Conservation (phyloP, 2,113 vertebrate species). For the Neolamprologus hecqui region DNA sequence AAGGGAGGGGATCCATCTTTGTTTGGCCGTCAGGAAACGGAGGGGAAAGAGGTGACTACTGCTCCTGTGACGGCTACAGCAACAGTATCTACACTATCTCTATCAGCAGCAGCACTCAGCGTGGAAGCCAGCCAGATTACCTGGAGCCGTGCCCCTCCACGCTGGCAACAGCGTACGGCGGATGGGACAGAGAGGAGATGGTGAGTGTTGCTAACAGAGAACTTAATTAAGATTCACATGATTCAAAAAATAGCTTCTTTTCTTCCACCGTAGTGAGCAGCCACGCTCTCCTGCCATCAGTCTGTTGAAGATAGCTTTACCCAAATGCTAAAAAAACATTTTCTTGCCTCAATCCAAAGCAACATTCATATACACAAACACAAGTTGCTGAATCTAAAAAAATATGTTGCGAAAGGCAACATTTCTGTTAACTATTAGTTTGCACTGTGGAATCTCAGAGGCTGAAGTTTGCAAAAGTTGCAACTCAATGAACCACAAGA, state of each 20-base stretch:
- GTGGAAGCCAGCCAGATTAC: conserved; percentile 78
- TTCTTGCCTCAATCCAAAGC: not conserved
- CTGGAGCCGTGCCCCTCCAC: conserved; percentile 88
- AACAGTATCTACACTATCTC: conserved; percentile 95
- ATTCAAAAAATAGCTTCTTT: not conserved
- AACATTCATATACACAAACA: not conserved
- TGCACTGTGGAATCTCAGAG: not conserved
- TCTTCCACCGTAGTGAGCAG: not conserved
- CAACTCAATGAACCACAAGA: not conserved
- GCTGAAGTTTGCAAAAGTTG: not conserved
- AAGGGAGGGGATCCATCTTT: conserved; percentile 86
- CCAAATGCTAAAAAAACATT: not conserved
- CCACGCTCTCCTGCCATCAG: not conserved
- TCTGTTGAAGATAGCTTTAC: not conserved
- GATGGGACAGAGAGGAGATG: conserved; percentile 75
- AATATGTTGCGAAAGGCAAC: not conserved
- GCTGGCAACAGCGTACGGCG: conserved; percentile 83
- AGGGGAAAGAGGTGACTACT: conserved; percentile 82
- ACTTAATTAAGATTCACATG: not conserved
- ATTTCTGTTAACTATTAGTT: not conserved
- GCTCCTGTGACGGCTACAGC: conserved; percentile 91
- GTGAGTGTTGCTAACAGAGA: conserved; percentile 60
- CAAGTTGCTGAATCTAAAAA: not conserved
- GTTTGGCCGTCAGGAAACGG: conserved; percentile 91
- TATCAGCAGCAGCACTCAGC: conserved; percentile 79